Evolutionary conservation across 2,113 vertebrate genomes (phyloP).

Genomic region (Dromas ardeola): DNA sequence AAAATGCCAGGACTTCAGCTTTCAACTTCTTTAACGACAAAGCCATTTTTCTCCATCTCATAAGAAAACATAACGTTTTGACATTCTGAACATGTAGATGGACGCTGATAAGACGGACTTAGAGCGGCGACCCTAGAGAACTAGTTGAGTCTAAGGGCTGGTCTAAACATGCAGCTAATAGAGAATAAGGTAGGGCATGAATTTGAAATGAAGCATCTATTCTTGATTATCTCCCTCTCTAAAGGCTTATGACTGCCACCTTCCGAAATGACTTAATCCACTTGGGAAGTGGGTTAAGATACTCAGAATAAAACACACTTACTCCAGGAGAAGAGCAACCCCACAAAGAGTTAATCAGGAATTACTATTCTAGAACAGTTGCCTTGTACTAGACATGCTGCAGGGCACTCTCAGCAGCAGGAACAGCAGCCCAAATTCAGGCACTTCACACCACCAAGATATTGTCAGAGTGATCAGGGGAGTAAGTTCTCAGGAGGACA

Average conservation of each 20-base stretch:
- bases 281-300: background rate
- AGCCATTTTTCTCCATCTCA: background rate
- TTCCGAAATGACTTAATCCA: background rate
- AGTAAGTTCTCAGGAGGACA: background rate
- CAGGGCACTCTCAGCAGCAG: background rate
- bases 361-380: background rate
- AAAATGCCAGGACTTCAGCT: background rate
- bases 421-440: background rate
- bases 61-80: background rate
- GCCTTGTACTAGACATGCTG: background rate
- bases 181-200: background rate
- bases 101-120: background rate
- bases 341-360: background rate
- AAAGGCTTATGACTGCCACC: background rate
- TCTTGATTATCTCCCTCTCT: background rate
- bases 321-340: background rate
- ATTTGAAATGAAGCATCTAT: slow-evolving; percentile 2
- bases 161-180: background rate
- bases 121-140: background rate
- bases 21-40: background rate
- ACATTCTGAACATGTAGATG: background rate
- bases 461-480: background rate
- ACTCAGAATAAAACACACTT: background rate
- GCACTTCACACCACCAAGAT: background rate
- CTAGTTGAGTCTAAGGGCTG: background rate